Evolutionary conservation across 2,113 vertebrate genomes (phyloP), one percentile per base, ranked within the genome.

Genomic region (Haemorhous mexicanus): DNA sequence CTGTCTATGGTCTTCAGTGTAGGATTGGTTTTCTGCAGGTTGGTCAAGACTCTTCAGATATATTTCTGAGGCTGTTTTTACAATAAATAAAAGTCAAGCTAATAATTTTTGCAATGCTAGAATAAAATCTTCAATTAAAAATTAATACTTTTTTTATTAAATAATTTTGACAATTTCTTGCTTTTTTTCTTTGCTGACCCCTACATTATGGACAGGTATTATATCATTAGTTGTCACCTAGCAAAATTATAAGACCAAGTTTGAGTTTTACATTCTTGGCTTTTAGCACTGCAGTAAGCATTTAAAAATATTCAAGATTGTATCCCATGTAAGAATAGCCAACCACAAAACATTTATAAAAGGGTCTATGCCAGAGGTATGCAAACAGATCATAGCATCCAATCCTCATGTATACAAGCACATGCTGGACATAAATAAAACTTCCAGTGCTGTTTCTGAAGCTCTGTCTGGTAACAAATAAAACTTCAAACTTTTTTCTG

Each of bases 291-390:
- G 33, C 23, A 50, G 4, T 47, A 37, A 74, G 21, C 6, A 53
- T 68, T 66, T 78, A 7, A 62, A 89, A 73, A 22, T 41, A 59
- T 39, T 74, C 5, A 61, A 69, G 44, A 56, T 13, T 69, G 16
- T 44, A 44, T 33, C 3, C 62, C 14, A 37, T 11, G 3, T 30
- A 53, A 84, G 41, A 84, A 23, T 66, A 90, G 46, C 15, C 44
- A 22, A 83, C 43, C 20, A 59, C 2, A 63, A 75, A 82, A 23
- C 2, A 18, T 46, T 61, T 62, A 28, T 70, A 35, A 27, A 67
- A 44, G 4, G 13, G 4, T 66, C 1, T 0, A 10, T 6, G 5
- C 23, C 27, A 47, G 33, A 6, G 24, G 3, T 24, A 28, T 8
- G 4, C 18, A 13, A 81, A 82, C 16, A 53, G 22, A 70, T 85